phyloP scores from a whole-genome alignment of 2,113 vertebrate genomes.

The Tragulus kanchil region DNA sequence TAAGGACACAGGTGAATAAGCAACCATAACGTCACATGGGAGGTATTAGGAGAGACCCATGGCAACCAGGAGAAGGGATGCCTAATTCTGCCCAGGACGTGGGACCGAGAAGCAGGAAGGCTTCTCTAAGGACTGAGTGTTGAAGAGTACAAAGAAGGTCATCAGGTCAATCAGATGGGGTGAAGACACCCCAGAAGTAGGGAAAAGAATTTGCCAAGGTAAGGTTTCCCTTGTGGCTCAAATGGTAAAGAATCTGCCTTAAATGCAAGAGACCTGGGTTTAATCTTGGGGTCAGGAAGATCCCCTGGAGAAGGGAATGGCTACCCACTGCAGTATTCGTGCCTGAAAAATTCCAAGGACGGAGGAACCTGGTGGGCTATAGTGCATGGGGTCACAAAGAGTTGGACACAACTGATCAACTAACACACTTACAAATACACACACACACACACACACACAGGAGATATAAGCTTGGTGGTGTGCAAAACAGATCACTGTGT shows the following conservation, averaged over 20 bases:
- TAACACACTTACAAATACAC: accelerated
- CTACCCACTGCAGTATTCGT: neutral
- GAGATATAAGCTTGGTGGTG: neutral
- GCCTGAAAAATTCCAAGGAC: neutral
- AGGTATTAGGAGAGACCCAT: neutral
- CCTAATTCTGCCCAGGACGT: neutral
- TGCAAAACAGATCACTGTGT: neutral
- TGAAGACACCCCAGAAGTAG: neutral
- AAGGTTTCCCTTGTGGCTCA: neutral
- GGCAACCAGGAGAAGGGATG: neutral
- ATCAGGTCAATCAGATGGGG: neutral
- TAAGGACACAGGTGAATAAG: neutral
- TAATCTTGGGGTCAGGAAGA: neutral
- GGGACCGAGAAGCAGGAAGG: neutral
- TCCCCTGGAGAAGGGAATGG: neutral
- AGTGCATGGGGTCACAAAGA: neutral
- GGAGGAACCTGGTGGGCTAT: neutral
- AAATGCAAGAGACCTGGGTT: accelerated
- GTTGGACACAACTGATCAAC: neutral
- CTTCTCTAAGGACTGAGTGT: neutral
- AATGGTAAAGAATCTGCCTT: neutral
- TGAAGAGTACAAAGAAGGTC: neutral
- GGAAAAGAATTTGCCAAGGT: neutral
- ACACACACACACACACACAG: too few relatives aligned
- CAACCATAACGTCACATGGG: too few relatives aligned